A percentile compares a stretch with the other conserved stretches of the same genome.
phyloP scores from a whole-genome alignment of 1,140 invertebrate genomes.

The Drosophila ercepeae region DNA sequence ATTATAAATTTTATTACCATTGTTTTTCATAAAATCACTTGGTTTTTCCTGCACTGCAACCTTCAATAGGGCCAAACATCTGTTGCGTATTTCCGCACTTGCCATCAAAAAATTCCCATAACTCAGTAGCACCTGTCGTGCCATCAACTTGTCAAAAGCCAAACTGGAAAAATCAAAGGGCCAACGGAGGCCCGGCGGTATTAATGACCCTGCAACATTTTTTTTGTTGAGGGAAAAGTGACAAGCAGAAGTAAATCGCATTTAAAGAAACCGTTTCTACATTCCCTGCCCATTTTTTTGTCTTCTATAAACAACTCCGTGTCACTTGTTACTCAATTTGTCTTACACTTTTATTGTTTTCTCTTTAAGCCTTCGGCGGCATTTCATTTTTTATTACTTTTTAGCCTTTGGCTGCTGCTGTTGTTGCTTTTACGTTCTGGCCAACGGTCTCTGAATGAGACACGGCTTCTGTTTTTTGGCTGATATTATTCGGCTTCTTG shows the following conservation, averaged over 20 bases:
- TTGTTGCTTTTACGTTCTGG: conserved; percentile 43
- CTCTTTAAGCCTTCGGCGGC: conserved; percentile 43
- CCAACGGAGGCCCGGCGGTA: background rate
- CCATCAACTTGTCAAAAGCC: conserved; percentile 40
- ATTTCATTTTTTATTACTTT: conserved; percentile 43
- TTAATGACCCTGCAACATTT: conserved; percentile 46
- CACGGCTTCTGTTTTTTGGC: conserved; percentile 56
- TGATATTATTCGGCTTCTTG: conserved; percentile 17
- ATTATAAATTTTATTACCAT: background rate
- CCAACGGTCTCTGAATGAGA: conserved; percentile 50
- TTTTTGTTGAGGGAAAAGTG: conserved; percentile 10
- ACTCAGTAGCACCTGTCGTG: conserved; percentile 42
- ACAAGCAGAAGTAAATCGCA: conserved; percentile 10
- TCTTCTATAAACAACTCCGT: conserved; percentile 32
- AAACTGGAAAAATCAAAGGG: conserved; percentile 47
- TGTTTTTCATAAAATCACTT: background rate
- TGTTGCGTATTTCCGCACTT: conserved; percentile 42
- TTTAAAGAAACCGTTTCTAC: conserved; percentile 15
- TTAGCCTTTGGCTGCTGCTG: conserved; percentile 5
- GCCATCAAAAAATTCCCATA: conserved; percentile 39
- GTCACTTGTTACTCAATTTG: conserved; percentile 77
- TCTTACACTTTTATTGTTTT: conserved; percentile 69
- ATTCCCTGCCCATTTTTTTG: background rate
- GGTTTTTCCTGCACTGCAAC: background rate
- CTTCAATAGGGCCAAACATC: conserved; percentile 1